Conservation (phyloP, 2,888 invertebrate genomes). For the Cephus pygmeus region DNA sequence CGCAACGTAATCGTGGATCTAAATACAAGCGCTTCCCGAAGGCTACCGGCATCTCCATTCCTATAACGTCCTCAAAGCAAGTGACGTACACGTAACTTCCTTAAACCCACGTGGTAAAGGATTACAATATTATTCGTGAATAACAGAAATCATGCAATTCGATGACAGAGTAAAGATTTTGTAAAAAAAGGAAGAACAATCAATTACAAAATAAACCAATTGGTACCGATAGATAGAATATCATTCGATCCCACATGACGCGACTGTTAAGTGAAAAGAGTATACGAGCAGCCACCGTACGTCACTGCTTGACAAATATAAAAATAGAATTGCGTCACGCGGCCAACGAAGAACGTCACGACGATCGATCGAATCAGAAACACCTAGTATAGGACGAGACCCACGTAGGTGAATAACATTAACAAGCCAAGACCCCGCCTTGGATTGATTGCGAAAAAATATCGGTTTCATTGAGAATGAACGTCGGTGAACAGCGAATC, state of each 20-base stretch:
- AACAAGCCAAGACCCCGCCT: neutral
- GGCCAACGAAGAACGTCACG: neutral
- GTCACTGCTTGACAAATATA: neutral
- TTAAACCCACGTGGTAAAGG: neutral
- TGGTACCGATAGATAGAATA: neutral
- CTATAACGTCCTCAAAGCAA: neutral
- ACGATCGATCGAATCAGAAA: slow-evolving; percentile 9
- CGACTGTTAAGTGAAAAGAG: neutral
- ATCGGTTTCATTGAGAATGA: slow-evolving; percentile 3
- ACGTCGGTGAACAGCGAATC: neutral
- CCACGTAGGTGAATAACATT: slow-evolving; percentile 3
- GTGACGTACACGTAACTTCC: neutral
- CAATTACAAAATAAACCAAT: neutral
- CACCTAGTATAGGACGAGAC: neutral
- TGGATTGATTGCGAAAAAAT: neutral
- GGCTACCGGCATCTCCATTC: neutral
- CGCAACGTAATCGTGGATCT: neutral
- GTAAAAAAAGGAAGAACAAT: neutral
- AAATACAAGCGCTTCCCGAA: neutral
- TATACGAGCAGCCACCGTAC: neutral
- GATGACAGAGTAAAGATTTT: neutral
- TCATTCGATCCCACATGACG: neutral
- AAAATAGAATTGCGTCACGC: neutral
- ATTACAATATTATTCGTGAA: neutral
- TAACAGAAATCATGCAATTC: neutral